Conservation (phyloP, 2,888 invertebrate genomes). For the Chromoteleia sp. region DNA sequence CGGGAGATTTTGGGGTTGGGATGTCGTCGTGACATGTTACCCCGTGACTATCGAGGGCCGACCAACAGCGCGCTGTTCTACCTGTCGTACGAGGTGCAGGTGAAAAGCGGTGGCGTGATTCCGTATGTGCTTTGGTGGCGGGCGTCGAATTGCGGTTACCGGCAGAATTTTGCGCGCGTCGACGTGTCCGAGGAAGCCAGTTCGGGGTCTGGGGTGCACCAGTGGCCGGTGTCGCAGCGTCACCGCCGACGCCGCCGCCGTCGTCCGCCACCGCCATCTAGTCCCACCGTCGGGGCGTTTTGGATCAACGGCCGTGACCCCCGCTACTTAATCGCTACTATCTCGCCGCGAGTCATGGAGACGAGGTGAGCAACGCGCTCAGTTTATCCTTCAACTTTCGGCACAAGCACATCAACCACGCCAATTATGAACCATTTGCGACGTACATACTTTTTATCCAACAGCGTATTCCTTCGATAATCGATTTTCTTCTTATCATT, state of each 20-base stretch:
- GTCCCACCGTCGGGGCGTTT: conserved; percentile 63
- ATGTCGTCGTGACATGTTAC: conserved; percentile 83
- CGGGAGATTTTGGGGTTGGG: conserved; percentile 64
- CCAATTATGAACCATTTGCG: too few species aligned
- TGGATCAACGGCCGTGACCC: conserved; percentile 69
- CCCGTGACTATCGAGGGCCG: conserved; percentile 56
- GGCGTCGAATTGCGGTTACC: conserved; percentile 15
- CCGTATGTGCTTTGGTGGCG: conserved; percentile 82
- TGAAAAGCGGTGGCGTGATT: conserved; percentile 76
- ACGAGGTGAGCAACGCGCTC: conserved; percentile 76
- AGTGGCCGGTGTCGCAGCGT: conserved; percentile 69
- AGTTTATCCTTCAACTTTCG: too few species aligned
- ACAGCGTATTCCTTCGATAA: too few species aligned
- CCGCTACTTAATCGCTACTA: conserved; percentile 71
- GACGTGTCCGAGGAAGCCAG: conserved; percentile 28
- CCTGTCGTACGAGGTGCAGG: conserved; percentile 59
- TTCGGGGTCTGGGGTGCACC: conserved; percentile 28
- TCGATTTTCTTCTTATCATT: too few species aligned
- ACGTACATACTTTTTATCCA: too few species aligned
- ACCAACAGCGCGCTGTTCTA: conserved; percentile 40
- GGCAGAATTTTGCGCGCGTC: conserved; percentile 24
- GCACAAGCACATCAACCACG: too few species aligned
- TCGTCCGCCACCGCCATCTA: conserved; percentile 66
- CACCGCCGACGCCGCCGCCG: conserved; percentile 69
- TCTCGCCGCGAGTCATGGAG: conserved; percentile 77